These are phyloP conservation scores for Stichopus chloronotus DNA, from an alignment of 35 echinoderm and acorn worm species.

Conservation along the genomic window DNA sequence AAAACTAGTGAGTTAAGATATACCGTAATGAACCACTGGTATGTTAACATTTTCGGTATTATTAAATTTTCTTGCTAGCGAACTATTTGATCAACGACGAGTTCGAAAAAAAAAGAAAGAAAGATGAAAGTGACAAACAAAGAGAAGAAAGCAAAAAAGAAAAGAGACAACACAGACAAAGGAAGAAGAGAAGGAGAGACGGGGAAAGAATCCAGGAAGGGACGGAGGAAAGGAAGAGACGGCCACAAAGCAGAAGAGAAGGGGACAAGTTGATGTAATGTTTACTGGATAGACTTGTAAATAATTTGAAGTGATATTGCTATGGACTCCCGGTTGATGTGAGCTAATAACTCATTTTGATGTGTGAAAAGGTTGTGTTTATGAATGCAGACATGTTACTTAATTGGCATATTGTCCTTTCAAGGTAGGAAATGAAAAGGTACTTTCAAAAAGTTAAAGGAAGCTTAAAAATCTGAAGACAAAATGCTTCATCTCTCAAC, in stretches of 20 bases:
- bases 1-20: too few relatives aligned
- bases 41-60: too few relatives aligned
- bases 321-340: too few relatives aligned
- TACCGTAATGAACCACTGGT: too few relatives aligned
- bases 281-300: neutral
- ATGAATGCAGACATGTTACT: neutral
- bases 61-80: too few relatives aligned
- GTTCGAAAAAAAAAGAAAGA: slow-evolving; percentile 35
- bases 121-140: slow-evolving; percentile 12
- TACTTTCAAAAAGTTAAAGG: neutral
- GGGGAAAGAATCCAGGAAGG: slow-evolving; percentile 64
- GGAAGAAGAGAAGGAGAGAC: slow-evolving; percentile 48
- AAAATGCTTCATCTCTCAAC: too few relatives aligned
- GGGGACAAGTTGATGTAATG: neutral
- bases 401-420: neutral
- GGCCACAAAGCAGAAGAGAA: slow-evolving; percentile 40
- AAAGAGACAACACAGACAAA: slow-evolving; percentile 15
- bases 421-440: neutral
- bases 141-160: slow-evolving; percentile 32
- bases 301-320: neutral
- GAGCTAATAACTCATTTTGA: neutral
- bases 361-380: neutral
- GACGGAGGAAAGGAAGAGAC: slow-evolving; percentile 73
- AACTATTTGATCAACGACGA: too few relatives aligned
- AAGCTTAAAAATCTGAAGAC: too few relatives aligned